Conservation (phyloP, 1,140 invertebrate species). For the Drosophila biarmipes region DNA sequence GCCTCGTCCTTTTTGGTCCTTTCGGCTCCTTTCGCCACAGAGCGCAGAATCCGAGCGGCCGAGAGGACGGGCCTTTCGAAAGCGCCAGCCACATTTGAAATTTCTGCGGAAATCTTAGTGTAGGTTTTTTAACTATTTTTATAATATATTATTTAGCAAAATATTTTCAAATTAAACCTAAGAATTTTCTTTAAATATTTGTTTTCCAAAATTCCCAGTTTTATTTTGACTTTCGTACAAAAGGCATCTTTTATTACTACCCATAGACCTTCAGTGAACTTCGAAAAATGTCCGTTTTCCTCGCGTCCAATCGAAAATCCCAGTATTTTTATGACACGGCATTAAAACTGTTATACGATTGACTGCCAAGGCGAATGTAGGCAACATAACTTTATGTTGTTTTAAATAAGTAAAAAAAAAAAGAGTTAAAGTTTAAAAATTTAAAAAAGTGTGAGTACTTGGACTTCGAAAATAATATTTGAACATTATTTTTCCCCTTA, state of each 20-base stretch:
- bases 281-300: slow-evolving; percentile 26
- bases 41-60: slow-evolving; percentile 62
- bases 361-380: background rate
- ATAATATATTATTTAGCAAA: background rate
- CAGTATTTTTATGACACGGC: slow-evolving; percentile 61
- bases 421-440: background rate
- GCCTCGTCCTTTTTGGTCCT: slow-evolving; percentile 32
- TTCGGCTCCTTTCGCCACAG: slow-evolving; percentile 45
- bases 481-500: too few relatives aligned
- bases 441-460: background rate
- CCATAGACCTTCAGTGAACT: background rate
- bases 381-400: background rate
- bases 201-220: too few relatives aligned
- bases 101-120: background rate
- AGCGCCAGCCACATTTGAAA: slow-evolving; percentile 52
- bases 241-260: background rate
- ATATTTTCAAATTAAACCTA: background rate
- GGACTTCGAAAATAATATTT: too few relatives aligned
- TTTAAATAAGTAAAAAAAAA: too few relatives aligned
- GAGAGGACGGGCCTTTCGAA: slow-evolving; percentile 30
- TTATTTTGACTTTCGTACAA: background rate
- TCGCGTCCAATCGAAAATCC: slow-evolving; percentile 22
- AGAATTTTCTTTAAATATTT: background rate
- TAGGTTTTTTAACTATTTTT: background rate
- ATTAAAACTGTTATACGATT: slow-evolving; percentile 59